Base-by-base conservation (phyloP, 2,888 invertebrate genomes). In the Ganaspis brasiliensis region DNA sequence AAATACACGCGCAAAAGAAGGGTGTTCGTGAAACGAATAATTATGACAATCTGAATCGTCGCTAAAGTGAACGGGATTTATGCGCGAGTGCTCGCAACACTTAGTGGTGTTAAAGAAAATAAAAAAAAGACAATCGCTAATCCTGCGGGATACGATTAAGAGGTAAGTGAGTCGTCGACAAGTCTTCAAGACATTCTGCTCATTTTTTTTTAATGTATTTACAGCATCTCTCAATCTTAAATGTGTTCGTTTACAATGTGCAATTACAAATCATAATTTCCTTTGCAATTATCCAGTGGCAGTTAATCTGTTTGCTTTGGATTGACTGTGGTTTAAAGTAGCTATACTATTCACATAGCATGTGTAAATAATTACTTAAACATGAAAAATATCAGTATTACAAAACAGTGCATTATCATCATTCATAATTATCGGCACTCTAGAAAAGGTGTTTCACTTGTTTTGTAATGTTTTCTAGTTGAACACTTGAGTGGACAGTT, bases 301-400 rank as follows among this genome's bases (percentile, higher is more conserved):
- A 78, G 79, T 81, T 81, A 77, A 81, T 79, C 79, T 74, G 75
- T 75, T 80, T 75, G 73, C 73, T 81, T 81, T 40, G 9, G 9
- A 67, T 63, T 24, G 67, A 67, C 45, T 67, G 45, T 24, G 24
- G 21, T 67, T 45, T 24, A 24, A 67, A 67, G 45, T 26, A 26
- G 26, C 67, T 45, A 45, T 67, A 19, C 19, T 49, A 45, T 67
- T 67, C 45, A 8, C 45, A 40, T 67, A 67, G 67, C 67, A 67
- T 45, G 67, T 67, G 67, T 45, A 4, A 49, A 45, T 67, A 24
- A 67, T 67, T 45, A 67, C 24, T 24, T 45, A 45, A 45, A 21
- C 24, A 45, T 24, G n/a, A 26, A 24, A 26, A 45, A 45, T 24
- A 24, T 49, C 24, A 10, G 1, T 67, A 21, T 24, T 9, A 24